Conservation (phyloP, 2,797 vertebrate genomes). For the Propithecus perrieri region DNA sequence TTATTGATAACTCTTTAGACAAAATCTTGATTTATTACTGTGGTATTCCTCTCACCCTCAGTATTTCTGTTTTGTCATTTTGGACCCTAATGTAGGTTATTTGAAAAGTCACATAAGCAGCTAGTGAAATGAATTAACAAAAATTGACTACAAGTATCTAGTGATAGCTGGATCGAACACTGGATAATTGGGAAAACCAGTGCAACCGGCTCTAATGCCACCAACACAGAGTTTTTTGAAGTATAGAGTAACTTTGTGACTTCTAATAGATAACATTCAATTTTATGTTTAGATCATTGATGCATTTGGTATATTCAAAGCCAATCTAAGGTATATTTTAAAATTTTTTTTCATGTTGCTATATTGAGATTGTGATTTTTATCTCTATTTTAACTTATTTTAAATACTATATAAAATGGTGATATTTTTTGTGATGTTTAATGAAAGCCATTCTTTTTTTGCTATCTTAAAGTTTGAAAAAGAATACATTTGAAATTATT, state of each 20-base stretch:
- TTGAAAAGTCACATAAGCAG: not conserved
- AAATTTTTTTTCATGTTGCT: conserved; percentile 30
- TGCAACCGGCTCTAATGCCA: not conserved
- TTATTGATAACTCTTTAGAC: not conserved
- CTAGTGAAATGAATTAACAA: not conserved
- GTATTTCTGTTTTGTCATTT: not conserved
- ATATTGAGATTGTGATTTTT: not conserved
- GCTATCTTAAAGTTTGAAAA: conserved; percentile 25
- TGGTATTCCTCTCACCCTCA: not conserved
- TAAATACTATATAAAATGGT: not conserved
- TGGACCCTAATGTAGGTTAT: not conserved
- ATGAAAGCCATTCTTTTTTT: not conserved
- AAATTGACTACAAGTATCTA: not conserved
- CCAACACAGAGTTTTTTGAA: not conserved
- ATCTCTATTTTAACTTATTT: conserved; percentile 36
- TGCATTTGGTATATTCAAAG: not conserved
- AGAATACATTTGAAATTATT: conserved; percentile 18
- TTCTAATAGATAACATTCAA: not conserved
- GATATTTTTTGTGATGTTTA: not conserved
- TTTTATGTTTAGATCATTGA: conserved; percentile 2
- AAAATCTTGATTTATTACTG: not conserved
- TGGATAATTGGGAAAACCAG: not conserved
- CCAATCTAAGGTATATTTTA: not conserved
- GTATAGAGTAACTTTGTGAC: not conserved
- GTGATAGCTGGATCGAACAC: not conserved